These are phyloP conservation scores for Scaptomyza flava DNA, from an alignment of 2,888 invertebrate species.

Conservation along the genomic window DNA sequence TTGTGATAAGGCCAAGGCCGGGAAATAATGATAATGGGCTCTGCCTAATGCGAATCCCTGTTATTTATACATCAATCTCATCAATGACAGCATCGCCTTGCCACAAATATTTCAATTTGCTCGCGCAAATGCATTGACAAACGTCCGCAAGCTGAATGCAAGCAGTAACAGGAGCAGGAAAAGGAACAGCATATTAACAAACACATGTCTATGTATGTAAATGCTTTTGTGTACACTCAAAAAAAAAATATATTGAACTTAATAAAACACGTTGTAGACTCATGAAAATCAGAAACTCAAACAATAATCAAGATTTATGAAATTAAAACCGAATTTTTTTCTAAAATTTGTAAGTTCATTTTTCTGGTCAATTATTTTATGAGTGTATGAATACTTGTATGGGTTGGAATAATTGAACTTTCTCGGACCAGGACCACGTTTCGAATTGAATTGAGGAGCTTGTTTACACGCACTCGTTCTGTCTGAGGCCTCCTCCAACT, in stretches of 20 bases:
- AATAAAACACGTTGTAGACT: too few relatives aligned
- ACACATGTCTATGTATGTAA: neutral
- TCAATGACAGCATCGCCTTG: conserved; percentile 48
- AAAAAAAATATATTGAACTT: too few relatives aligned
- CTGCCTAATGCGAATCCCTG: conserved; percentile 10
- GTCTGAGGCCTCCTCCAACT: neutral
- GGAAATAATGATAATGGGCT: neutral
- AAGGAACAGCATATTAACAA: neutral
- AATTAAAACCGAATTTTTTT: too few relatives aligned
- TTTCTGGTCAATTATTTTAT: too few relatives aligned
- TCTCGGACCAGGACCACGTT: neutral
- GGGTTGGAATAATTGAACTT: neutral
- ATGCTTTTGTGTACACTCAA: neutral
- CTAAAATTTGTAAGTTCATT: too few relatives aligned
- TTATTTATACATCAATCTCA: conserved; percentile 19
- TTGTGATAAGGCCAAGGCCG: conserved; percentile 11
- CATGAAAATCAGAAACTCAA: too few relatives aligned
- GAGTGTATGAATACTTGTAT: too few relatives aligned
- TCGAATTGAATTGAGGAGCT: conserved; percentile 8
- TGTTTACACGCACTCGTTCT: conserved; percentile 21
- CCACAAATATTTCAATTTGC: conserved; percentile 71
- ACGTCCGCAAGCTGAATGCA: conserved; percentile 27
- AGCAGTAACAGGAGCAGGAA: conserved; percentile 1
- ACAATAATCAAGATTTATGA: too few relatives aligned
- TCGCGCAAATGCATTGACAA: conserved; percentile 70